phyloP scores from a whole-genome alignment of 2,113 vertebrate species.

The Bettongia penicillata region DNA sequence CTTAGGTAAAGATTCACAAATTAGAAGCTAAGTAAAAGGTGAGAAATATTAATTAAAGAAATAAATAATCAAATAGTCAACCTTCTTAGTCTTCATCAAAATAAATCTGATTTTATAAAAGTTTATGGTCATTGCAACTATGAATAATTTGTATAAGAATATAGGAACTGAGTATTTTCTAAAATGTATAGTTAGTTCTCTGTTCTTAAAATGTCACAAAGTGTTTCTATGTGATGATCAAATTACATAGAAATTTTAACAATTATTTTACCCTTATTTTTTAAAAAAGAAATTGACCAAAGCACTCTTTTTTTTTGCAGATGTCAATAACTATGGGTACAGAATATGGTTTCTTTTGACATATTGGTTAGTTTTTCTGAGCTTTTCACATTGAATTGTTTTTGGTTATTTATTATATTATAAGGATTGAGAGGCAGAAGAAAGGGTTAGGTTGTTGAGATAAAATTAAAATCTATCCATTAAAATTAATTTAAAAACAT shows the following conservation, averaged over 20 bases:
- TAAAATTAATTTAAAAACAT: neutral
- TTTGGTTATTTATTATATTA: neutral
- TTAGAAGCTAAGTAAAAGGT: neutral
- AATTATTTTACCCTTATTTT: neutral
- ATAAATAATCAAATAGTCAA: neutral
- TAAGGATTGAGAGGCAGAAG: neutral
- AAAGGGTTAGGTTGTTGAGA: neutral
- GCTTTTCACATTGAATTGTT: neutral
- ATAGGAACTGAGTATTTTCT: neutral
- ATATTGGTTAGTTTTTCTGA: neutral
- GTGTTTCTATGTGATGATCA: neutral
- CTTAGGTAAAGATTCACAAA: neutral
- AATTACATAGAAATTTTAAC: neutral
- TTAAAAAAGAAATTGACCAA: neutral
- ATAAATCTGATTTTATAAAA: neutral
- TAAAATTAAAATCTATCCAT: neutral
- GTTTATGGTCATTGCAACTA: neutral
- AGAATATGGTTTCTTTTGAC: neutral
- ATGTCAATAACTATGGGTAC: neutral
- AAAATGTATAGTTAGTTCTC: neutral
- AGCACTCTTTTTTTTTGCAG: neutral
- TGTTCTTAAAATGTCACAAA: neutral
- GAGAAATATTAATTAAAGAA: neutral
- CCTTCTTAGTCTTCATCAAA: neutral
- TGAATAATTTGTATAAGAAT: neutral